Base-by-base conservation (phyloP, 2,888 invertebrate genomes). In the Invenusta paracnida region DNA sequence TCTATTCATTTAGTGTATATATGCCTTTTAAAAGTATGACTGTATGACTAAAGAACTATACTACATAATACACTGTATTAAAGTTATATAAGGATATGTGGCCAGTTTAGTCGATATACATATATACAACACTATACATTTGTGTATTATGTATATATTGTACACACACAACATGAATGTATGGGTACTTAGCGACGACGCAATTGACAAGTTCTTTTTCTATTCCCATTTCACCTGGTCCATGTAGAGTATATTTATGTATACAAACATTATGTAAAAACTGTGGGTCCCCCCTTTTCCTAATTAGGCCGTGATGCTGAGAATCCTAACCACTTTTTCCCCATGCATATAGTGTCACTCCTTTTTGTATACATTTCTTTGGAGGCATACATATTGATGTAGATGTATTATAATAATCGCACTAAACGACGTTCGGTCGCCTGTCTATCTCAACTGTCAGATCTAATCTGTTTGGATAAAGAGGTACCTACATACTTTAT, bases 121-220 rank as follows among this genome's bases (percentile, higher is more conserved):
- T n/a, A n/a, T n/a, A n/a, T n/a, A n/a, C n/a, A n/a, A n/a, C n/a
- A n/a, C n/a, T n/a, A n/a, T n/a, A n/a, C n/a, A n/a, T n/a, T n/a
- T n/a, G n/a, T n/a, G n/a, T n/a, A n/a, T n/a, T n/a, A n/a, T n/a
- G n/a, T n/a, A n/a, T n/a, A n/a, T n/a, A n/a, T n/a, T n/a, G n/a
- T n/a, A n/a, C n/a, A n/a, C n/a, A n/a, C n/a, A n/a, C n/a, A n/a
- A n/a, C n/a, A n/a, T n/a, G n/a, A n/a, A n/a, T n/a, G n/a, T n/a
- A n/a, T 73, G 5, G 73, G 73, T 73, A 73, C 73, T 73, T 73
- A 73, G 73, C 73, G 73, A 73, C 73, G 23, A 73, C 23, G 23
- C 73, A 25, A 73, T 5, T 73, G 73, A 73, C 73, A 73, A 23
- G 73, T 25, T 73, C 27, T 23, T 73, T n/a, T 73, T 73, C 73